Evolutionary conservation across 2,113 vertebrate species (phyloP).

Genomic region (Nycticorax nycticorax): DNA sequence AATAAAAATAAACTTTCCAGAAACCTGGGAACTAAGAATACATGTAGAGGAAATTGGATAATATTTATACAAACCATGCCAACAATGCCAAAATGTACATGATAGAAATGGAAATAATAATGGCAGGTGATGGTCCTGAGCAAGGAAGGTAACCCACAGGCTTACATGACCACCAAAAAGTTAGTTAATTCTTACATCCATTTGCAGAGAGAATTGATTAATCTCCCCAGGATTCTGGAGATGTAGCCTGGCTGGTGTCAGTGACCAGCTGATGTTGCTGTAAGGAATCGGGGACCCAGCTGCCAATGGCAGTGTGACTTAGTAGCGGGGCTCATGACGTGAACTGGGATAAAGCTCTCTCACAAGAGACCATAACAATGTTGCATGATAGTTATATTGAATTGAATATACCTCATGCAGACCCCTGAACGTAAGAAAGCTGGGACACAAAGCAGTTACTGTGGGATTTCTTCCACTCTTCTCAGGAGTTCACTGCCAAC

Average conservation of each 20-base stretch:
- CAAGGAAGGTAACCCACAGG: background rate
- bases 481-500: background rate
- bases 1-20: background rate
- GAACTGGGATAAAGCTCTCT: background rate
- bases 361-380: background rate
- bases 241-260: background rate
- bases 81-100: background rate
- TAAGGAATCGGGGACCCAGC: background rate
- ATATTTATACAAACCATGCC: background rate
- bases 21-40: background rate
- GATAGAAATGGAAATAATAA: background rate
- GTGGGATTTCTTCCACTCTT: background rate
- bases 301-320: background rate
- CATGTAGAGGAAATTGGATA: background rate
- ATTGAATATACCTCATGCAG: background rate
- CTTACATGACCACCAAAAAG: background rate
- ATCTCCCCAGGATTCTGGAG: background rate
- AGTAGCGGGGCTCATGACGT: background rate
- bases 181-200: background rate
- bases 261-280: background rate
- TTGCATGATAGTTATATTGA: background rate
- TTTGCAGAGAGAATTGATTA: background rate
- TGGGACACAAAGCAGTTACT: background rate
- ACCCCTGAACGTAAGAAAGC: background rate
- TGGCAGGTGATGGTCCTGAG: background rate